Conservation (phyloP, 2,797 vertebrate genomes). For the Fundulus diaphanus region DNA sequence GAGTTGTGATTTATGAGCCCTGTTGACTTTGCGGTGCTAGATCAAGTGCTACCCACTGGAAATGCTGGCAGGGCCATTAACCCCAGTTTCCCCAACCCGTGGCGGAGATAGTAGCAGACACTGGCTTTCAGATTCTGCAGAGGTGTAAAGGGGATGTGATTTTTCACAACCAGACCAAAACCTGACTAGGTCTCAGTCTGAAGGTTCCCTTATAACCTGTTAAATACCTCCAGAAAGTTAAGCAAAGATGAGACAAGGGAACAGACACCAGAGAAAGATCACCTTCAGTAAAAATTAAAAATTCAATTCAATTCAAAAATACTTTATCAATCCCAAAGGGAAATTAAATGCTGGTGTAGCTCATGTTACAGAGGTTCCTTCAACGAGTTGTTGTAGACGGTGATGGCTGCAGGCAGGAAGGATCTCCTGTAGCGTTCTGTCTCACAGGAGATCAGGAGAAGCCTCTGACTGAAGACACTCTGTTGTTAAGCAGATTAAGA, state of each 20-base stretch:
- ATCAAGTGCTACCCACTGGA: slow-evolving; percentile 64
- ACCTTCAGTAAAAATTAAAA: slow-evolving; percentile 23
- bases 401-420: no score
- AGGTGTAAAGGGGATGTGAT: slow-evolving; percentile 76
- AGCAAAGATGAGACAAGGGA: slow-evolving; percentile 65
- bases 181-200: slow-evolving; percentile 61
- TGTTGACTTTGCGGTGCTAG: slow-evolving; percentile 72
- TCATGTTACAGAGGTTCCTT: no score
- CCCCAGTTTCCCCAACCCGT: slow-evolving; percentile 55
- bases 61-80: slow-evolving; percentile 51
- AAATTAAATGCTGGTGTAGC: no score
- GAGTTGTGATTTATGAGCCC: slow-evolving; percentile 78
- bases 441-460: no score
- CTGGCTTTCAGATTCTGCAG: slow-evolving; percentile 73
- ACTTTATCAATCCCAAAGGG: no score
- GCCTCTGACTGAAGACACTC: no score
- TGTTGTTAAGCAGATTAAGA: no score
- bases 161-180: slow-evolving; percentile 84
- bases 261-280: slow-evolving; percentile 36
- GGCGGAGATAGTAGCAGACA: slow-evolving; percentile 66
- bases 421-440: no score
- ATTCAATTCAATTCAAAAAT: no score
- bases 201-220: slow-evolving; percentile 64
- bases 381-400: no score
- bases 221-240: slow-evolving; percentile 77